Base-by-base conservation (phyloP, 2,888 invertebrate genomes). In the Galeruca laticollis region DNA sequence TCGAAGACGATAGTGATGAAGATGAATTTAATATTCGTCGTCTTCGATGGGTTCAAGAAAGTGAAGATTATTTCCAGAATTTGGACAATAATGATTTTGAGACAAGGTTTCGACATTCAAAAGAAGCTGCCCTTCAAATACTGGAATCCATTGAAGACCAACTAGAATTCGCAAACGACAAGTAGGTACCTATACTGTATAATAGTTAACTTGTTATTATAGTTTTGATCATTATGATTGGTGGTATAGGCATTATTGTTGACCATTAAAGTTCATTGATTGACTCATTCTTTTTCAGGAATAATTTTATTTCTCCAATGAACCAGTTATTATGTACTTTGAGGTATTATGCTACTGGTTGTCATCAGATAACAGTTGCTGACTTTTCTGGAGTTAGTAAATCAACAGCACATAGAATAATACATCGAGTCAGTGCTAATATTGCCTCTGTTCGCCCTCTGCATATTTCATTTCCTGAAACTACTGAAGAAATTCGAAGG, bases 381-480 rank as follows among this genome's bases (percentile, higher is more conserved):
- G n/a, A n/a, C n/a, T n/a, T n/a, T n/a, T n/a, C n/a, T n/a, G n/a
- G n/a, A n/a, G n/a, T n/a, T n/a, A n/a, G n/a, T n/a, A n/a, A n/a
- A n/a, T n/a, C n/a, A n/a, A n/a, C n/a, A n/a, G n/a, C n/a, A n/a
- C n/a, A n/a, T n/a, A n/a, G n/a, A n/a, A n/a, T n/a, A n/a, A n/a
- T n/a, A n/a, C n/a, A n/a, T n/a, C n/a, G n/a, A n/a, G n/a, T n/a
- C 49, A 61, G 61, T 62, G 35, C 52, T 26, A 51, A 51, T 49
- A 62, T 51, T 51, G 35, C 62, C 33, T 33, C 62, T 52, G 51
- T 62, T 18, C 62, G 61, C 18, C 61, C 51, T 40, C 21, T 43
- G 40, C 60, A 43, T 60, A 60, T 61, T n/a, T 26, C 21, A 51
- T 62, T 62, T 33, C 52, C 62, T 62, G 51, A 62, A 33, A 52